phyloP scores from a whole-genome alignment of 2,888 invertebrate genomes.

The Tortricodes alternella region DNA sequence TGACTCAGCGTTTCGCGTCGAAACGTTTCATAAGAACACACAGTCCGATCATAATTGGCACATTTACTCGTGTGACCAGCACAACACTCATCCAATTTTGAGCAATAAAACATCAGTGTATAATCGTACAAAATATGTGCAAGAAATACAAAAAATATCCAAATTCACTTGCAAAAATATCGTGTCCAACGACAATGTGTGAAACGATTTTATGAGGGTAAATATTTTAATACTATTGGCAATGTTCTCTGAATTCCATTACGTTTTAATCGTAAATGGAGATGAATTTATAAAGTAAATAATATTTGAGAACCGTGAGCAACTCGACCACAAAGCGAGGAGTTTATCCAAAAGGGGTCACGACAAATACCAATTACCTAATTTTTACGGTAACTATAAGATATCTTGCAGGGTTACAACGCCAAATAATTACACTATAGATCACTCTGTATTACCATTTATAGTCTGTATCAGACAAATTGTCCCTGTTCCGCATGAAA shows the following conservation, averaged over 20 bases:
- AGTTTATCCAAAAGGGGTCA: not conserved
- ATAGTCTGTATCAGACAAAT: slow-evolving; percentile 23
- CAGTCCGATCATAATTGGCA: slow-evolving; percentile 51
- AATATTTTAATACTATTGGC: slow-evolving; percentile 3
- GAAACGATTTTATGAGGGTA: not conserved
- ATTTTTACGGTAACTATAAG: slow-evolving; percentile 20
- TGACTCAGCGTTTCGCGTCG: slow-evolving; percentile 24
- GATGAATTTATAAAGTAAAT: no score
- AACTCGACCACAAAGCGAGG: slow-evolving; percentile 1
- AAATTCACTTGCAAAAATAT: slow-evolving; percentile 29
- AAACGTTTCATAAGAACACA: slow-evolving; percentile 33
- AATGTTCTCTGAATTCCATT: slow-evolving; percentile 6
- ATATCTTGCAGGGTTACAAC: slow-evolving; percentile 9
- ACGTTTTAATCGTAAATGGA: no score
- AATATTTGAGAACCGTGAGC: not conserved
- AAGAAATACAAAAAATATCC: slow-evolving; percentile 28
- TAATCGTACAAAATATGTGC: slow-evolving; percentile 30
- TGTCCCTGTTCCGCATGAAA: slow-evolving; percentile 17
- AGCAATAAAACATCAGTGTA: slow-evolving; percentile 41
- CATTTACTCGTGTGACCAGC: slow-evolving; percentile 59
- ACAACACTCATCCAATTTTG: slow-evolving; percentile 47
- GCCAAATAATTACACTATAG: slow-evolving; percentile 16
- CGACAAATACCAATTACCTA: slow-evolving; percentile 13
- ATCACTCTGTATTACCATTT: slow-evolving; percentile 10
- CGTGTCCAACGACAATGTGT: slow-evolving; percentile 9